Base-by-base conservation (phyloP, 2,797 vertebrate species). In the Pangasius macronema region DNA sequence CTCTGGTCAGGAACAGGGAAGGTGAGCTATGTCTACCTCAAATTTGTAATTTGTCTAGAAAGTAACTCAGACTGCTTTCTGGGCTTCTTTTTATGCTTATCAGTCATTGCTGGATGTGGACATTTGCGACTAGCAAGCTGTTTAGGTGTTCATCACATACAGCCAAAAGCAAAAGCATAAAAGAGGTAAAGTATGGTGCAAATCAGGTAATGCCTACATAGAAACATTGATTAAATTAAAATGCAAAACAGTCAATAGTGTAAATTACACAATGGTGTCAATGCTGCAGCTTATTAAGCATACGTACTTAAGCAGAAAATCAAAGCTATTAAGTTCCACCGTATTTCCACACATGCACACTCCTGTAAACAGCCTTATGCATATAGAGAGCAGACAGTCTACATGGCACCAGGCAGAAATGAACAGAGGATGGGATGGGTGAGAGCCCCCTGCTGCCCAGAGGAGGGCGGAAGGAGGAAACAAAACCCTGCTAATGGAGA, bases 401-500 rank as follows among this genome's bases (percentile, higher is more conserved):
- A 30, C 63, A 33, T 83, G 80, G 55, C 88, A 85, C 82, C 59
- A 93, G 94, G 95, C 94, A 96, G 95, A 94, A 96, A 94, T 94
- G 95, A 93, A 87, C 85, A 86, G 94, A 92, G 91, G 93, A 95
- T 93, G 93, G 95, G 93, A 95, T 95, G 94, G 95, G 94, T 94
- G 93, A 95, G 95, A 95, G 94, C 95, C 95, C 94, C 95, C 95
- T 95, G 95, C 95, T 95, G 95, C 93, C 94, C 93, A 93, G 92
- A 95, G 95, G 93, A 92, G 88, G 94, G 94, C 93, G 94, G 94
- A 91, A 93, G 94, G 93, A 94, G 93, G 94, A 94, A 96, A 96
- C 94, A 96, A 96, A 95, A 94, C 94, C 93, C 92, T 92, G 93
- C 95, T 96, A 95, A 96, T 96, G 94, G 96, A 96, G 95, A 96